Evolutionary conservation across 2,113 vertebrate species (phyloP), one percentile per base, ranked within the genome.

Genomic region (Platichthys stellatus): DNA sequence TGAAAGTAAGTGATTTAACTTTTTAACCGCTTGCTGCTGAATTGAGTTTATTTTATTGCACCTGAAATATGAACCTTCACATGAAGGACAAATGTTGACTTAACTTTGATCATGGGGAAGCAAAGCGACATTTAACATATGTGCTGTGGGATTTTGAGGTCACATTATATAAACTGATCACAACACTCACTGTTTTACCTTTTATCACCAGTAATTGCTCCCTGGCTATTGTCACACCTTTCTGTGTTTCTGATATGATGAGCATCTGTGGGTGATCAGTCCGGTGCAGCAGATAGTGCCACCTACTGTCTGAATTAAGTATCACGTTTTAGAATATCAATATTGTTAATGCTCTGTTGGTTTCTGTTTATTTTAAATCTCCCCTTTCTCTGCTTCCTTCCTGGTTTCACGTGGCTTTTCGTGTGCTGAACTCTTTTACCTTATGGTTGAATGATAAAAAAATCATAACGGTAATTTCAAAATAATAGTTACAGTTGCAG

Each of bases 231-330:
- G 43, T 21, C 63, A 64, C 8, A 13, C 3, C 1, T n/a, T 74
- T 3, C 15, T 24, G 12, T 60, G 45, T 60, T 47, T 49, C 31
- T 84, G 59, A 43, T 83, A 79, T 45, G 31, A 64, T 26, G 7
- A 8, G 13, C 28, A 10, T 68, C 63, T 64, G 54, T 63, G 63
- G 31, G 56, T 59, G 15, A 26, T 51, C 15, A 38, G 63, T 38
- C 0, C 24, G 18, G 3, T 35, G 40, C 21, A 78, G 62, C 40
- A 57, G 23, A 88, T 49, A 65, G 76, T 84, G 88, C 88, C 91
- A 78, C 69, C 91, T 93, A 80, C 47, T 88, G 92, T 20, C 24
- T 49, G 53, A 76, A 21, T 23, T 21, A 49, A 9, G 40, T 5
- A 20, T n/a, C 49, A 51, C n/a, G 2, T 56, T 21, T 21, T 13